Evolutionary conservation across 2,113 vertebrate genomes (phyloP), one percentile per base, ranked within the genome.

Genomic region (Desmodus rotundus): DNA sequence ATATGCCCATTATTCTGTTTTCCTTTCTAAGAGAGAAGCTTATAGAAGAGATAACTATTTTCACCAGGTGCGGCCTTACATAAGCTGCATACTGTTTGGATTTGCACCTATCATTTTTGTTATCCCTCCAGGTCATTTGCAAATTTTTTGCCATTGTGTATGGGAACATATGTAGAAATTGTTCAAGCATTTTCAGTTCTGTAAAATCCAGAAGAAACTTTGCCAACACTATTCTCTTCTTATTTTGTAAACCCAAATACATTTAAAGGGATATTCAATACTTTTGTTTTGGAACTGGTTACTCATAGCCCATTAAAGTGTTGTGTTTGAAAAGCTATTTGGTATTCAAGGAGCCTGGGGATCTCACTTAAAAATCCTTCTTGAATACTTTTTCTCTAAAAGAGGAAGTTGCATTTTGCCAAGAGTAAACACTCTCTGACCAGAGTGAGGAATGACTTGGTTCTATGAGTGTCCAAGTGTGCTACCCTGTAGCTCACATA

Each of bases 241-340:
- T 92, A 67, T 78, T 92, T 86, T 96, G 93, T 65, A 95, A 95
- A 72, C 80, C n/a, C 80, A 80, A 80, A 86, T 80, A 93, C 68
- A 54, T 96, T 97, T 96, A 97, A 96, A 98, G 73, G 73, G 94
- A 95, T 95, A 97, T 97, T 96, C 88, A 96, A 96, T 97, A 94
- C 95, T 94, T 97, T 89, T 97, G 92, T 93, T 97, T 95, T 97
- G 94, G 63, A 96, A 82, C 70, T 74, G 28, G 85, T 91, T 97
- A 96, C 73, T 68, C 92, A 47, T 65, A 67, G 47, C 5, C 82
- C 88, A 97, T 96, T 97, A 96, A 96, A 97, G 95, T 74, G 47
- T 89, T 96, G 77, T 97, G 85, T 95, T 96, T 93, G 95, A 96
- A 98, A 97, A 97, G 84, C 80, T 93, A 92, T 97, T 91, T 97